Evolutionary conservation across 2,797 vertebrate species (phyloP), one percentile per base, ranked within the genome.

Genomic region (Alectoris magna): DNA sequence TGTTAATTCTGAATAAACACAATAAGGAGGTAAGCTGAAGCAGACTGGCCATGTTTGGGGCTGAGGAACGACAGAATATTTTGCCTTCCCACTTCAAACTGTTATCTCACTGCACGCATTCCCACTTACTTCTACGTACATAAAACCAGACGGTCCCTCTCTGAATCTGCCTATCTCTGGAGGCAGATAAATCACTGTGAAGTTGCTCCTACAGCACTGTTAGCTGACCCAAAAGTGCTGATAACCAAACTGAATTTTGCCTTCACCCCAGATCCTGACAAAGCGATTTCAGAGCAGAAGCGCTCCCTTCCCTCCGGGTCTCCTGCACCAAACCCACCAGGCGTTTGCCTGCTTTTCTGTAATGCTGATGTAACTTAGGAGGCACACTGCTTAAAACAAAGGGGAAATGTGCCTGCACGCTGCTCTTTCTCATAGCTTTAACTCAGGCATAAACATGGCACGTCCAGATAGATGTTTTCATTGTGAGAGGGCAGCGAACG

Each of bases 171-270:
- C 31, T 80, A 11, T 27, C 27, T 79, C 71, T 68, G 48, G 63
- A 90, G 58, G n/a, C 58, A 88, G 29, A 88, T 55, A 94, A 87
- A 92, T 46, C 86, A 89, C 38, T 87, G 41, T 36, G 34, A 95
- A 94, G 86, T 95, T 91, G 92, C 14, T 90, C 64, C 74, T 66
- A 48, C 64, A 95, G 90, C 59, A 93, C 14, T 87, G 49, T 16
- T 88, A 82, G 72, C 18, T 46, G 31, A 46, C 76, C 18, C 58
- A 51, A 93, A 91, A 89, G 68, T 55, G 38, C 16, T 77, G 16
- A 39, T 56, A 91, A 55, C 36, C 60, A 31, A 53, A 92, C 13
- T 15, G 11, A 58, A 72, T 80, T 83, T 62, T 80, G 19, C 17
- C 44, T 80, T 80, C 36, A 91, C 68, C 46, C 94, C 10, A 60